A percentile compares a stretch with the other conserved stretches of the same genome.
These are phyloP conservation scores for Andrena bucephala DNA, from an alignment of 2,888 invertebrate genomes.

Conservation along the genomic window DNA sequence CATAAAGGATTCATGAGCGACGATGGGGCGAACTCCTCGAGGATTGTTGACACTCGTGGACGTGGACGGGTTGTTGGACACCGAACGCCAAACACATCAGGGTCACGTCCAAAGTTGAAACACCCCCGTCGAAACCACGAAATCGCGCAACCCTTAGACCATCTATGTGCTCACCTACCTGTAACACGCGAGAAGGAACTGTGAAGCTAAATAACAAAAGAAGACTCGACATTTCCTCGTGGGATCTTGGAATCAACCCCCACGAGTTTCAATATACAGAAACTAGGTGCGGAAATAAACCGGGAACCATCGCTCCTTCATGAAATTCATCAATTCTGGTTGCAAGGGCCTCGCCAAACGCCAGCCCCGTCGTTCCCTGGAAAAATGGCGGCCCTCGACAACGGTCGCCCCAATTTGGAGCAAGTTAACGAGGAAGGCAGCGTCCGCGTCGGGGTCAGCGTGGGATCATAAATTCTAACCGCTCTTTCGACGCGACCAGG, in stretches of 20 bases:
- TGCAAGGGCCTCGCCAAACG: too few species aligned
- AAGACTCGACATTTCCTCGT: background rate
- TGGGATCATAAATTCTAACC: background rate
- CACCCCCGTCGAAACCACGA: conserved; percentile 1
- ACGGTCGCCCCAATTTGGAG: background rate
- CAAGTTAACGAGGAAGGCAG: background rate
- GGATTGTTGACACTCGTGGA: conserved; percentile 62
- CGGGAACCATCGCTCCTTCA: too few species aligned
- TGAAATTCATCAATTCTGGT: too few species aligned
- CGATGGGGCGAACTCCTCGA: conserved; percentile 43
- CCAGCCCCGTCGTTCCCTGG: too few species aligned
- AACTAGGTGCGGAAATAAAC: too few species aligned
- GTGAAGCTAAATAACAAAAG: background rate
- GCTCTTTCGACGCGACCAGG: background rate
- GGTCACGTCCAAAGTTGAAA: conserved; percentile 26
- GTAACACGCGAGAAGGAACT: background rate
- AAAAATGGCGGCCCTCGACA: background rate
- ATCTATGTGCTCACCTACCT: conserved; percentile 39
- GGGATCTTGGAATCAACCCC: too few species aligned
- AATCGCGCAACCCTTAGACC: conserved; percentile 4
- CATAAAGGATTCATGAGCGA: conserved; percentile 64
- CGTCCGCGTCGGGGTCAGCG: background rate
- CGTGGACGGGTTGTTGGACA: conserved; percentile 43
- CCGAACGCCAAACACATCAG: conserved; percentile 43
- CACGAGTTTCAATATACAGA: too few species aligned